Evolutionary conservation across 2,797 vertebrate species (phyloP), one percentile per base, ranked within the genome.

Genomic region (Cryptoprocta ferox): DNA sequence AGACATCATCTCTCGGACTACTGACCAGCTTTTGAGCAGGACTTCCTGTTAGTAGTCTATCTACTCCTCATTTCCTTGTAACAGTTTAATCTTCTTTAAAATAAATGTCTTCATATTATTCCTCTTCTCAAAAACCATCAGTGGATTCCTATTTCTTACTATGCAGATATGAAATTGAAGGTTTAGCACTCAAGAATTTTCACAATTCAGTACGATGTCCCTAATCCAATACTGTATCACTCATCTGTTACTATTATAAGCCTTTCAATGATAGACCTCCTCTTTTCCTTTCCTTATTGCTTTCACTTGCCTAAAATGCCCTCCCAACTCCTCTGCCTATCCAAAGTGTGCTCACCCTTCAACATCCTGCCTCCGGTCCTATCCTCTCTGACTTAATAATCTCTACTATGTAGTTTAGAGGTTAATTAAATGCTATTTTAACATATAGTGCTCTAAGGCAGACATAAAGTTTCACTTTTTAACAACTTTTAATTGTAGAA

Each of bases 391-490:
- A 94, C 3, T 75, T 91, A 79, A 37, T 84, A 37, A 73, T 91
- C 32, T 66, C n/a, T 30, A 61, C 37, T 15, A 7, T 28, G 15
- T n/a, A 11, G 18, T 35, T 94, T 35, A 95, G 37, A 39, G 61
- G 30, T 24, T 70, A 90, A 45, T 42, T 80, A 95, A 86, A 66
- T 30, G 35, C 4, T 76, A 48, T 95, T 87, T 92, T 53, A 84
- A 63, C 32, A 79, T 48, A 59, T 21, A 79, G 16, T 12, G 42
- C 68, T 93, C 63, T 50, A 65, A 88, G 10, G 19, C 16, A 87
- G 73, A 97, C 79, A 79, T 75, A 63, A 71, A 75, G 73, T 75
- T 95, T 66, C 21, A 37, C 45, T 89, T 84, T 96, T 50, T 28
- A 76, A 97, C 97, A 86, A 42, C 19, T 35, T 66, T 89, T 71